phyloP scores from a whole-genome alignment of 2,888 invertebrate species.

The Junonia oenone region DNA sequence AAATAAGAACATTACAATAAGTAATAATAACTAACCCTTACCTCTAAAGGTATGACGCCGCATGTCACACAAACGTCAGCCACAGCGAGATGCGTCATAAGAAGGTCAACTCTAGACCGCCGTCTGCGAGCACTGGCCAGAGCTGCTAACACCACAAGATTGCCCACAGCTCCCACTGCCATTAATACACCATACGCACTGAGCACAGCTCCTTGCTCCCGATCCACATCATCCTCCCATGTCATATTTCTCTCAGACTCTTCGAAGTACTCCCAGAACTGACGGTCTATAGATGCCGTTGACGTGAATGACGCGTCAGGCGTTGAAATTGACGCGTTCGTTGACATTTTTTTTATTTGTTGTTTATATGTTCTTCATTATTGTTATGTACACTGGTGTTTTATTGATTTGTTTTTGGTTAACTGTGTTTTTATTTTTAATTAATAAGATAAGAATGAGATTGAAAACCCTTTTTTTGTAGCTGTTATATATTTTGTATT shows the following conservation, averaged over 20 bases:
- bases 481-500: background rate
- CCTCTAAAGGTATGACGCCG: slow-evolving; percentile 87
- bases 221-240: slow-evolving; percentile 29
- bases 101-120: slow-evolving; percentile 86
- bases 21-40: too few relatives aligned
- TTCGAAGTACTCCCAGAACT: slow-evolving; percentile 66
- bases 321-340: background rate
- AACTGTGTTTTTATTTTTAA: too few relatives aligned
- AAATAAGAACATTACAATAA: background rate
- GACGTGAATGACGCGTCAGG: too few relatives aligned
- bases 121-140: slow-evolving; percentile 81
- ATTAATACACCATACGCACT: slow-evolving; percentile 82
- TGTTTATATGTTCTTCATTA: background rate
- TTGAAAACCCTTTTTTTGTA: too few relatives aligned
- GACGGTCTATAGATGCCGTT: slow-evolving; percentile 42
- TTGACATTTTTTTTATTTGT: background rate
- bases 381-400: background rate
- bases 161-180: slow-evolving; percentile 84
- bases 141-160: slow-evolving; percentile 84
- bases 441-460: too few relatives aligned
- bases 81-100: slow-evolving; percentile 88
- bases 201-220: slow-evolving; percentile 65
- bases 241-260: slow-evolving; percentile 22
- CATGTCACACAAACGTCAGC: slow-evolving; percentile 91
- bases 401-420: background rate